Evolutionary conservation across 1,140 invertebrate genomes (phyloP).

Genomic region (Bactericera cockerelli): DNA sequence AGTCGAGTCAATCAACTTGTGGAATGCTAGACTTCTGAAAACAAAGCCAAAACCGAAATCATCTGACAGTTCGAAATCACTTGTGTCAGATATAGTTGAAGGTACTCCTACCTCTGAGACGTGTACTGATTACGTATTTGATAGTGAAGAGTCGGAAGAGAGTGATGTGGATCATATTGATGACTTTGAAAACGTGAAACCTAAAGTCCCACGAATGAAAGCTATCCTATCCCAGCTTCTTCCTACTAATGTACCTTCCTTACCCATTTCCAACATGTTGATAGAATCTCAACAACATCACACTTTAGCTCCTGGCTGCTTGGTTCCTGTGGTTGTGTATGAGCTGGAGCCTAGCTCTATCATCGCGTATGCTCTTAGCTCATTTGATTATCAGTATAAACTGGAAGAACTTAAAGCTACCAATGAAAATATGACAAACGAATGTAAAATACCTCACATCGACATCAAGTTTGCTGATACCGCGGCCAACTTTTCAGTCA

Average conservation of each 20-base stretch:
- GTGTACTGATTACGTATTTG: constrained; percentile 1
- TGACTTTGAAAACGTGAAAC: constrained; percentile 36
- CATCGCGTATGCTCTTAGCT: constrained; percentile 67
- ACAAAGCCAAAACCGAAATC: not conserved
- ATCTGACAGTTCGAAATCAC: not conserved
- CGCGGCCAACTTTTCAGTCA: constrained; percentile 63
- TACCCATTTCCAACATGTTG: not conserved
- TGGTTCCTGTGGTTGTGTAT: constrained; percentile 58
- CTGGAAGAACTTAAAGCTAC: constrained; percentile 32
- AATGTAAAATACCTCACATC: constrained; percentile 25
- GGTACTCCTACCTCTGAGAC: constrained; percentile 12
- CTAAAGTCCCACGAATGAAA: constrained; percentile 32
- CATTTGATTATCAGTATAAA: constrained; percentile 48
- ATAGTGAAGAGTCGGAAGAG: constrained; percentile 8
- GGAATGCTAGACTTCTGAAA: constrained; percentile 42
- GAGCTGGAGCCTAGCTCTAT: constrained; percentile 79
- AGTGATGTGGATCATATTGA: constrained; percentile 7
- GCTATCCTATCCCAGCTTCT: constrained; percentile 50
- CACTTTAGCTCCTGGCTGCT: constrained; percentile 29
- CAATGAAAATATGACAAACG: constrained; percentile 24
- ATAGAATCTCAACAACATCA: constrained; percentile 43
- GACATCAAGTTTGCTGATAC: constrained; percentile 61
- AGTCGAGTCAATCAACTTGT: constrained; percentile 42
- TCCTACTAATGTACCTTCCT: constrained; percentile 28
- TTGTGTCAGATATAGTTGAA: constrained; percentile 10